phyloP scores from a whole-genome alignment of 2,113 vertebrate species.

The Saguinus midas region DNA sequence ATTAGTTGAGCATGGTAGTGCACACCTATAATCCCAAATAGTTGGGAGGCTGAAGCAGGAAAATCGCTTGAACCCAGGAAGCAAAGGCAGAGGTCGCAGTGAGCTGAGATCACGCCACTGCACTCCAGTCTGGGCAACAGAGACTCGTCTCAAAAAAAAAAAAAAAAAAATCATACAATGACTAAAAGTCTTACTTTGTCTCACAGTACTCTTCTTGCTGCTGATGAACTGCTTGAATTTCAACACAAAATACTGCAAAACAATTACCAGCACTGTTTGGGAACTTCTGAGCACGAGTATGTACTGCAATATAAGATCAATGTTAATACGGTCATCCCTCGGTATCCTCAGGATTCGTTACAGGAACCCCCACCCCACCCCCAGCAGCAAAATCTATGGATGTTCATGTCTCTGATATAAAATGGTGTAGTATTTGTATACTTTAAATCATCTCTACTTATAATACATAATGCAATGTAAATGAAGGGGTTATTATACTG shows the following conservation, averaged over 20 bases:
- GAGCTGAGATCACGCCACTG: no score
- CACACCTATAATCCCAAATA: no score
- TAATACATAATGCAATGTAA: background rate
- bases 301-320: background rate
- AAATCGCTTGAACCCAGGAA: no score
- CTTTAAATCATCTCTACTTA: background rate
- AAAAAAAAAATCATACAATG: background rate
- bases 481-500: background rate
- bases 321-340: background rate
- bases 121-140: no score
- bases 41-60: no score
- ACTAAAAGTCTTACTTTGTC: background rate
- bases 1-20: no score
- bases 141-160: no score
- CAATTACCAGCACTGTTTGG: background rate
- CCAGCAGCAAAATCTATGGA: background rate
- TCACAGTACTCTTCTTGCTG: background rate
- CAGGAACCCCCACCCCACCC: background rate
- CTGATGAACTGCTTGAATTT: background rate
- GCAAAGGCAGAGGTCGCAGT: no score
- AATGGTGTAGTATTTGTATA: background rate
- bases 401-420: background rate
- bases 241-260: background rate
- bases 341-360: background rate
- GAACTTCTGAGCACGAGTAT: background rate